Evolutionary conservation across 1,140 invertebrate species (phyloP).

Genomic region (Phymorhynchus buccinoides): DNA sequence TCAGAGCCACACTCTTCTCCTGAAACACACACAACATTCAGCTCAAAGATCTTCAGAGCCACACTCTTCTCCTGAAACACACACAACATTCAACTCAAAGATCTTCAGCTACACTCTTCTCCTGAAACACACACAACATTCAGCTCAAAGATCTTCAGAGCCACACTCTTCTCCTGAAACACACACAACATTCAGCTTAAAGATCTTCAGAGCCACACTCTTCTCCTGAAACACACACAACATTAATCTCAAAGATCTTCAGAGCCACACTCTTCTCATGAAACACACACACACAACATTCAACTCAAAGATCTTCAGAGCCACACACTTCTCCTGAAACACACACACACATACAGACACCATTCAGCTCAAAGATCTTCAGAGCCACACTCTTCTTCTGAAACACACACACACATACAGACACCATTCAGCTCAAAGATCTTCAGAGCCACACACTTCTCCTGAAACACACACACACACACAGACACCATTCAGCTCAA

Average conservation of each 20-base stretch:
- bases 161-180: slow-evolving; percentile 92
- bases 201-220: slow-evolving; percentile 97
- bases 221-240: slow-evolving; percentile 83
- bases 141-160: slow-evolving; percentile 97
- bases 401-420: not conserved
- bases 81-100: slow-evolving; percentile 91
- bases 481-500: not conserved
- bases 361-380: not conserved
- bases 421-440: not conserved
- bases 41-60: slow-evolving; percentile 97
- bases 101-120: slow-evolving; percentile 98
- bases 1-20: not conserved
- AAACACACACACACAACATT: too few species aligned
- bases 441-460: not conserved
- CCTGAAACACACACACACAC: not conserved
- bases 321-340: slow-evolving; percentile 92
- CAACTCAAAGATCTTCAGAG: slow-evolving; percentile 97
- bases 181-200: slow-evolving; percentile 87
- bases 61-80: slow-evolving; percentile 90
- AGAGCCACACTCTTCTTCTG: not conserved
- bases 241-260: slow-evolving; percentile 98
- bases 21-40: slow-evolving; percentile 73
- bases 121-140: slow-evolving; percentile 76
- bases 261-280: slow-evolving; percentile 97
- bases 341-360: not conserved